phyloP scores from a whole-genome alignment of 1,140 invertebrate genomes.

The Aphidius ervi region DNA sequence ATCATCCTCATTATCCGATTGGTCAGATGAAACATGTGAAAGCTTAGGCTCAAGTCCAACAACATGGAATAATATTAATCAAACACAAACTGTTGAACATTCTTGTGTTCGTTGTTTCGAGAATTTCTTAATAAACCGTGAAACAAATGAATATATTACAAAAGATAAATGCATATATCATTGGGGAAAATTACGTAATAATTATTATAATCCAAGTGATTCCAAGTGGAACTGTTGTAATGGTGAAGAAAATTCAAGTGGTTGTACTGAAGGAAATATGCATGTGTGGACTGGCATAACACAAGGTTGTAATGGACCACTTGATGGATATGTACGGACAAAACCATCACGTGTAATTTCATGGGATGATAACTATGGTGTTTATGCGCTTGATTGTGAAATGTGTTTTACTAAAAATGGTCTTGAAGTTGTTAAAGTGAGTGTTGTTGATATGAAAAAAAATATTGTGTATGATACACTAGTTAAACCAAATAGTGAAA shows the following conservation, averaged over 20 bases:
- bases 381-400: slow-evolving; percentile 87
- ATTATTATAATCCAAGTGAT: slow-evolving; percentile 17
- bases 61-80: too few species aligned
- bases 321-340: slow-evolving; percentile 62
- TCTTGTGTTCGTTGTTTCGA: slow-evolving; percentile 71
- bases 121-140: slow-evolving; percentile 61
- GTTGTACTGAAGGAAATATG: slow-evolving; percentile 61
- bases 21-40: too few species aligned
- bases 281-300: slow-evolving; percentile 73
- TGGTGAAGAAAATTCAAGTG: slow-evolving; percentile 44
- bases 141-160: slow-evolving; percentile 62
- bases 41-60: too few species aligned
- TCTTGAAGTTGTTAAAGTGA: slow-evolving; percentile 78
- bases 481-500: slow-evolving; percentile 68
- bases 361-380: slow-evolving; percentile 46
- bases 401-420: slow-evolving; percentile 86
- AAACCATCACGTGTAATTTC: slow-evolving; percentile 41
- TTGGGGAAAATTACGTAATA: slow-evolving; percentile 62
- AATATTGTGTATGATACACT: slow-evolving; percentile 72
- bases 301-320: slow-evolving; percentile 67
- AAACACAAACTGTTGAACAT: slow-evolving; percentile 43
- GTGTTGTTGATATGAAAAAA: slow-evolving; percentile 70
- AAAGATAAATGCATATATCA: slow-evolving; percentile 75
- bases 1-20: too few species aligned
- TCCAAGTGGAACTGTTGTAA: slow-evolving; percentile 14